Base-by-base conservation (phyloP, 2,797 vertebrate genomes). In the Manis crassicaudata region DNA sequence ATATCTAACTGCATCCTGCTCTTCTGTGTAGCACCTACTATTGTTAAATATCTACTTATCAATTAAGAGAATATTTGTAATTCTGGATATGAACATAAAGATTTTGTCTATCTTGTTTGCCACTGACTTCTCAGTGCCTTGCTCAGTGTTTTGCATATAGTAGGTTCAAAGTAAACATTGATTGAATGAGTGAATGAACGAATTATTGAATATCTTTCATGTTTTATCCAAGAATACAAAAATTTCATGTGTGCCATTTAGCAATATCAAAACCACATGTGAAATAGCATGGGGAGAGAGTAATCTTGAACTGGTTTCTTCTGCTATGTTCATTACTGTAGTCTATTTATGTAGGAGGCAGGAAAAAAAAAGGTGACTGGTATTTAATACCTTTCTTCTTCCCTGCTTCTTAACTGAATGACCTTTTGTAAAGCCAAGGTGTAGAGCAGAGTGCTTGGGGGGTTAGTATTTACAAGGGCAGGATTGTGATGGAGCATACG, bases 281-380 rank as follows among this genome's bases (percentile, higher is more conserved):
- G 68, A 88, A 93, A 63, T 68, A 91, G 5, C 35, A 67, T 29
- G 4, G 29, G 6, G 21, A 17, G 50, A 83, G 16, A 86, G 14
- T 77, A 63, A 70, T 85, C n/a, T 70, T 84, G 85, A 85, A 84
- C 27, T 88, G n/a, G 0, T 92, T 91, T 91, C 40, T 86, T 43
- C 9, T 25, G 17, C 88, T 77, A 5, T 46, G 27, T 77, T 7
- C 88, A 27, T 96, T 85, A 88, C 35, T 75, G 8, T 35, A 27
- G 11, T 63, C 62, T 76, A 32, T 82, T 40, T 63, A 75, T 20
- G 14, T 63, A 76, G 58, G 52, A 90, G 13, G 68, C 32, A n/a
- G 27, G 35, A 52, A 67, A 90, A 52, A 58, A n/a, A 80, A 21
- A 63, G 8, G 5, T 12, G 2, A 50, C 32, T 90, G 68, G 4